Evolutionary conservation across 2,113 vertebrate genomes (phyloP), one percentile per base, ranked within the genome.

Genomic region (Phodopus roborovskii): DNA sequence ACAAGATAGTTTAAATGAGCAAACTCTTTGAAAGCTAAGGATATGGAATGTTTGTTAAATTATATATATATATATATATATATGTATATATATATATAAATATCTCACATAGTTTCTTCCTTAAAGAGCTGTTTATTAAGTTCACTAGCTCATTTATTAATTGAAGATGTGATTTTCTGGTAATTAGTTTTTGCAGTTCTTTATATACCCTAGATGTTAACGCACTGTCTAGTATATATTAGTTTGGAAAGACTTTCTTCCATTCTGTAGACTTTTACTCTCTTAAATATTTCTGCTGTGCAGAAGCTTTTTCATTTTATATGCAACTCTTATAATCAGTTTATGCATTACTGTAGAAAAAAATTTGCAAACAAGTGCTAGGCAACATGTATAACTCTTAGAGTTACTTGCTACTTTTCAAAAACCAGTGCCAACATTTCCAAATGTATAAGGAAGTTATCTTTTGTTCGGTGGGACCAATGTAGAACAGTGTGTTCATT

Each of bases 1-100:
- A 62, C 26, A 96, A 50, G 30, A 53, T 74, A 85, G 28, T 53
- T 92, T 88, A 96, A 91, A 91, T 33, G 84, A 85, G 62, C 7
- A 89, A 88, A 60, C 1, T 91, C 53, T 42, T 62, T 83, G 24
- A 83, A 62, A 42, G 7, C 24, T 83, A 83, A 62, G 24, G 5
- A 28, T 83, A 22, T 42, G n/a, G 53, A 26, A 60, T 60, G 16
- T 45, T 45, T 45, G 45, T 45, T 45, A 45, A 45, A 45, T 45
- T n/a, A 58, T 36, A 81, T 28, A 42, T 16, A 45, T 30, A 62
- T 64, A 19, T 71, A 19, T 36, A 5, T 33, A 17, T 70, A 58
- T 10, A 60, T 60, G 1, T 24, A 26, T 26, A 75, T 42, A 6
- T 42, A 24, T 20, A 12, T 11, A 56, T 20, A 58, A n/a, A n/a